Evolutionary conservation across 2,797 vertebrate species (phyloP).

Genomic region (Ammospiza maritima): DNA sequence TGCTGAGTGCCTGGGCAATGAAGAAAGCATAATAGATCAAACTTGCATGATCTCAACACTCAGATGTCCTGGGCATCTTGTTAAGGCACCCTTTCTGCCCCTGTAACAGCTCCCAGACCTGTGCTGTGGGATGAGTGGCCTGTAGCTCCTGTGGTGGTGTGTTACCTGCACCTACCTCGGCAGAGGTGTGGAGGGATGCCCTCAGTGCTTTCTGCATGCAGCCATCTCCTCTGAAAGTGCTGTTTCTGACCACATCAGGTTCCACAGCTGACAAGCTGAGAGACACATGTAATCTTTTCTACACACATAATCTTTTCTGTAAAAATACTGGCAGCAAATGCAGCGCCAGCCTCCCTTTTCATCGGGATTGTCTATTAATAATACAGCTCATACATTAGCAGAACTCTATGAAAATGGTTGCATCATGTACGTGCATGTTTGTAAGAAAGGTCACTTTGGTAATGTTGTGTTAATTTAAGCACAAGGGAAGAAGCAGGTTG

Average conservation of each 20-base stretch:
- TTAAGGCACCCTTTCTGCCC: not conserved
- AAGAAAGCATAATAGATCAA: not conserved
- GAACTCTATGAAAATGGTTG: not conserved
- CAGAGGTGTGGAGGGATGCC: not conserved
- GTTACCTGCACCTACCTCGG: accelerated
- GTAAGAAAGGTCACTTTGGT: not conserved
- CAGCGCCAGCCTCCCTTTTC: not conserved
- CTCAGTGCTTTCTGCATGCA: not conserved
- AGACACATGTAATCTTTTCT: accelerated
- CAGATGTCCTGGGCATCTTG: not conserved
- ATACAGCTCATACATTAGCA: not conserved
- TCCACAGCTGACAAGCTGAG: not conserved
- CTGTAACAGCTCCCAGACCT: not conserved
- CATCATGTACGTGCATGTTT: not conserved
- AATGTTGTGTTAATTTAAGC: not conserved
- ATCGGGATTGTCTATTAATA: not conserved
- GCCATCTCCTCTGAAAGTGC: not conserved
- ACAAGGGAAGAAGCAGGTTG: not conserved
- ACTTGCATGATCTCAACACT: not conserved
- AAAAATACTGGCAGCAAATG: not conserved
- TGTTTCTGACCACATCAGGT: not conserved
- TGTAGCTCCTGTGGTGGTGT: accelerated
- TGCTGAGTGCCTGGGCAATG: not conserved
- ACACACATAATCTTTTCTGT: not conserved
- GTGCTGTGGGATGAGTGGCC: accelerated